Percentiles rank a stretch among this genome's conserved stretches.
Conservation (phyloP, 1,140 invertebrate species). For the Cecropterus lyciades region DNA sequence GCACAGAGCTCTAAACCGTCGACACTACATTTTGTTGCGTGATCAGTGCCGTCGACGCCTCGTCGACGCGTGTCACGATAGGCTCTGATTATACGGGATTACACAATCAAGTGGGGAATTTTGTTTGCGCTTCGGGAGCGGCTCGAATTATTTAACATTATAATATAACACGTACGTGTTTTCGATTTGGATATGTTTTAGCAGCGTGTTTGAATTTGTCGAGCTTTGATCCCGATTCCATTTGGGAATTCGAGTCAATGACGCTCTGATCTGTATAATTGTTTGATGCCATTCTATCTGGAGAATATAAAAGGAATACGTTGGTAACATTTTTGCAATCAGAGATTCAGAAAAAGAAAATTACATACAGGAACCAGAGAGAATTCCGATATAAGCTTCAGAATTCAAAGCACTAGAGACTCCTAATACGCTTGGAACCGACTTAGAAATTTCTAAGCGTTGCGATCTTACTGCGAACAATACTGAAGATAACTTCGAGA, state of each 20-base stretch:
- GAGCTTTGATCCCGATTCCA: constrained; percentile 21
- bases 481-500: constrained; percentile 23
- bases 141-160: constrained; percentile 39
- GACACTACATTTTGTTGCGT: constrained; percentile 34
- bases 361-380: not conserved
- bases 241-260: constrained; percentile 18
- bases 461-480: constrained; percentile 24
- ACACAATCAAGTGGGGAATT: constrained; percentile 41
- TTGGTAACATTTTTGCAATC: not conserved
- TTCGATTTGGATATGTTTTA: constrained; percentile 32
- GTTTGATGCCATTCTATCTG: constrained; percentile 9
- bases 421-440: constrained; percentile 25
- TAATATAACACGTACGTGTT: constrained; percentile 33
- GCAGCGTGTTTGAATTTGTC: constrained; percentile 22
- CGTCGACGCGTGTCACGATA: constrained; percentile 26
- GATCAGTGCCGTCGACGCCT: constrained; percentile 32
- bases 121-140: constrained; percentile 35
- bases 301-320: constrained; percentile 3
- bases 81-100: constrained; percentile 38
- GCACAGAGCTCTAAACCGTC: constrained; percentile 29
- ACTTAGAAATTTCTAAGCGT: constrained; percentile 35
- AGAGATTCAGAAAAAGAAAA: constrained; percentile 6
- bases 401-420: constrained; percentile 6
- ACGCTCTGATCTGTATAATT: constrained; percentile 28
- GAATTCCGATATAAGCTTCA: not conserved